Percentiles rank a stretch among this genome's conserved stretches.
phyloP scores from a whole-genome alignment of 2,797 vertebrate species.

The Threskiornis aethiopicus region DNA sequence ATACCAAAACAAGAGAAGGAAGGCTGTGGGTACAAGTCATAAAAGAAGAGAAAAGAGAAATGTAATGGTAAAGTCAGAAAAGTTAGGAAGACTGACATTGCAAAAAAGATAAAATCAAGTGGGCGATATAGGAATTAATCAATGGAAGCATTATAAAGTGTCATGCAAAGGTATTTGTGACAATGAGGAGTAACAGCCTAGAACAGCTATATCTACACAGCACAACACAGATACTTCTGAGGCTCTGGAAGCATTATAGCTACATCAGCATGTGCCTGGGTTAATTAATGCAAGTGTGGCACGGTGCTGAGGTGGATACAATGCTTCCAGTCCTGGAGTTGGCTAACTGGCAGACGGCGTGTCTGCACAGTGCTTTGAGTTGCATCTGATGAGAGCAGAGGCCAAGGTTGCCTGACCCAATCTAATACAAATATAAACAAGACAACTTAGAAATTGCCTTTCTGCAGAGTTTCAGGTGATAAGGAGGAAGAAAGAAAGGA shows the following conservation, averaged over 20 bases:
- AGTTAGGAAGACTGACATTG: not conserved
- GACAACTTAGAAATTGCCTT: not conserved
- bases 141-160: not conserved
- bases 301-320: not conserved
- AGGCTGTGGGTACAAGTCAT: not conserved
- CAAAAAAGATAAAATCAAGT: not conserved
- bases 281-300: not conserved
- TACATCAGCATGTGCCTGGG: not conserved
- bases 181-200: not conserved
- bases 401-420: not conserved
- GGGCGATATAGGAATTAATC: not conserved
- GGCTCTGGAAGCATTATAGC: not conserved
- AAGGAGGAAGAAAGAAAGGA: not conserved
- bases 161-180: not conserved
- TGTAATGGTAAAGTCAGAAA: not conserved
- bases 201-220: not conserved
- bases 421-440: not conserved
- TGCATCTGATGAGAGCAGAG: not conserved
- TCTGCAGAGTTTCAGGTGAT: not conserved
- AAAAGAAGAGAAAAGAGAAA: not conserved
- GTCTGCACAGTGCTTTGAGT: not conserved
- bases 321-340: not conserved
- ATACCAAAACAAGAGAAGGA: not conserved
- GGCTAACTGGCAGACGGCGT: accelerated
- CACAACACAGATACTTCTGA: not conserved